Conservation (phyloP, 2,113 vertebrate species). For the Ictalurus furcatus region DNA sequence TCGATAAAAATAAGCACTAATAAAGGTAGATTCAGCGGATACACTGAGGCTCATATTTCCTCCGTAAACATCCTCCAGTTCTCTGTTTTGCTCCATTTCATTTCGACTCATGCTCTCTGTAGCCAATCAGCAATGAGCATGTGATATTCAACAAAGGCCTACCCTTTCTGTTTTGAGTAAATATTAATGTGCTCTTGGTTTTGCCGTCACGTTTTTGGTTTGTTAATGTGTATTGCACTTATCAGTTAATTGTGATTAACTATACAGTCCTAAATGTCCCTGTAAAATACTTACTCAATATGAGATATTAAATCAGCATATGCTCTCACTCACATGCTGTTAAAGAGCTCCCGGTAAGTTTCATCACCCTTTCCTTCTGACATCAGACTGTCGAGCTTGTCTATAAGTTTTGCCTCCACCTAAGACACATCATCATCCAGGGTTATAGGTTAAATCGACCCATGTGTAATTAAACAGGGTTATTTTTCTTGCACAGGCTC, state of each 20-base stretch:
- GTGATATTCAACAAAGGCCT: neutral
- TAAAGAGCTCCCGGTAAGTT: slow-evolving; percentile 97
- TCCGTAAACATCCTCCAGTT: neutral
- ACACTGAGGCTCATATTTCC: neutral
- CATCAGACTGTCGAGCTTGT: slow-evolving; percentile 98
- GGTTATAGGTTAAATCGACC: neutral
- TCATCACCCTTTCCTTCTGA: slow-evolving; percentile 98
- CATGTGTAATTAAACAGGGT: neutral
- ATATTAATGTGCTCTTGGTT: neutral
- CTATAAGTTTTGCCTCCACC: slow-evolving; percentile 98
- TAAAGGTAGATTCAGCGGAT: neutral
- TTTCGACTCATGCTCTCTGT: neutral
- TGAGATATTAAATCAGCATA: neutral
- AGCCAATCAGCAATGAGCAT: neutral
- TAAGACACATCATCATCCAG: slow-evolving; percentile 60
- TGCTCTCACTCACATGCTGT: slow-evolving; percentile 92
- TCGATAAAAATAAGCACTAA: neutral
- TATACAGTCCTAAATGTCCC: neutral
- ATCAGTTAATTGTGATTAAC: neutral
- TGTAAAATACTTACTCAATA: neutral
- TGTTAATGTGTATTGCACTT: neutral
- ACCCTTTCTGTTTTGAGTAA: neutral
- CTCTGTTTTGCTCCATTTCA: neutral
- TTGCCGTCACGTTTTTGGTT: neutral
- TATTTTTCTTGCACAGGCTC: neutral